A percentile compares a stretch with the other conserved stretches of the same genome.
phyloP scores from a whole-genome alignment of 2,888 invertebrate species.

The Acrobasis repandana region DNA sequence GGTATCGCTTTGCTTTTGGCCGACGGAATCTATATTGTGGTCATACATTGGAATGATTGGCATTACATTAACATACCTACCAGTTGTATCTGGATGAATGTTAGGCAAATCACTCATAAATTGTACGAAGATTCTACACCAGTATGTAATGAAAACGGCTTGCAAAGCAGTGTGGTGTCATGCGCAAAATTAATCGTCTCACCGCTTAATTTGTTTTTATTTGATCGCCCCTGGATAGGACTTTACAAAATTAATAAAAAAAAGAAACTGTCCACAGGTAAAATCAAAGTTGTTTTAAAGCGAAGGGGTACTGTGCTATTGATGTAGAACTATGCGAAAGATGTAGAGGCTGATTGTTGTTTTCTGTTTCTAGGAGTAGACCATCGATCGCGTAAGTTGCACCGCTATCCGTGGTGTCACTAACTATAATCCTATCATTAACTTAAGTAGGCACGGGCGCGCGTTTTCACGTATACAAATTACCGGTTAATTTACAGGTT shows the following conservation, averaged over 20 bases:
- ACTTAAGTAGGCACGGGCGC: slow-evolving; percentile 70
- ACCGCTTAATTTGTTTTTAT: slow-evolving; percentile 62
- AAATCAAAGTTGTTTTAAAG: not conserved
- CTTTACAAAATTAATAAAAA: slow-evolving; percentile 20
- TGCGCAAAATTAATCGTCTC: slow-evolving; percentile 67
- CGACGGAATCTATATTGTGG: slow-evolving; percentile 51
- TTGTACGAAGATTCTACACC: slow-evolving; percentile 50
- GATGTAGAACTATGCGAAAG: slow-evolving; percentile 55
- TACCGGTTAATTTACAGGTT: no score
- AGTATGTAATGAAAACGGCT: slow-evolving; percentile 45
- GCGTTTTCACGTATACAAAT: slow-evolving; percentile 43
- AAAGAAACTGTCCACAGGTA: slow-evolving; percentile 22
- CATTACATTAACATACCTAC: slow-evolving; percentile 44
- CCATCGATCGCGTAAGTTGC: slow-evolving; percentile 83
- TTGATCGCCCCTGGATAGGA: slow-evolving; percentile 20
- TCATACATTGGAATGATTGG: slow-evolving; percentile 64
- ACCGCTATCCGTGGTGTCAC: slow-evolving; percentile 82
- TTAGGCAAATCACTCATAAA: slow-evolving; percentile 24
- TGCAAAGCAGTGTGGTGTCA: slow-evolving; percentile 64
- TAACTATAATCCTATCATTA: slow-evolving; percentile 74
- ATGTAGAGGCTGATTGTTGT: slow-evolving; percentile 80
- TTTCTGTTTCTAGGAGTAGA: slow-evolving; percentile 84
- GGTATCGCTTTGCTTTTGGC: slow-evolving; percentile 69
- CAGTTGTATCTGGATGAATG: slow-evolving; percentile 28
- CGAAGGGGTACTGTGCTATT: slow-evolving; percentile 46